These are phyloP conservation scores for Paratrypauchen microcephalus DNA, from an alignment of 2,797 vertebrate genomes.

Conservation along the genomic window DNA sequence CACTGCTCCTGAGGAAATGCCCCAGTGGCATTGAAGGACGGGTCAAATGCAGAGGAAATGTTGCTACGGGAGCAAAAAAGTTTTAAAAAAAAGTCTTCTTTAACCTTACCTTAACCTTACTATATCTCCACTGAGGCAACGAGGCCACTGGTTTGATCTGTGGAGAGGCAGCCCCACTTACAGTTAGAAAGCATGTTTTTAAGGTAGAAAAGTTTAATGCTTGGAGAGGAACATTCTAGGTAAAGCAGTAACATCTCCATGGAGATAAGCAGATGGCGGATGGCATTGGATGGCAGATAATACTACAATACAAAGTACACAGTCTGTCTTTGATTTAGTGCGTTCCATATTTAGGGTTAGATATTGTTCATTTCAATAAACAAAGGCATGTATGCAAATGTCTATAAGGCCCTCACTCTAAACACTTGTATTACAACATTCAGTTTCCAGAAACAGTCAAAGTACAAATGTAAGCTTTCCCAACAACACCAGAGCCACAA, in stretches of 20 bases:
- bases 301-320: not conserved
- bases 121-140: too few relatives aligned
- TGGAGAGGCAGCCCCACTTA: too few relatives aligned
- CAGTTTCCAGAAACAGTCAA: not conserved
- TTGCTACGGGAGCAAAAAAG: too few relatives aligned
- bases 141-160: too few relatives aligned
- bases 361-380: not conserved
- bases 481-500: conserved; percentile 37
- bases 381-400: conserved; percentile 2
- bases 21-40: too few relatives aligned
- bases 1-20: too few relatives aligned
- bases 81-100: too few relatives aligned
- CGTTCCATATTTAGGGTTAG: not conserved
- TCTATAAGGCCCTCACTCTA: conserved; percentile 10
- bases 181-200: not conserved
- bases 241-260: too few relatives aligned
- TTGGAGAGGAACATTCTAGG: not conserved
- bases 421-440: conserved; percentile 22
- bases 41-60: too few relatives aligned
- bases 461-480: conserved; percentile 14
- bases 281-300: not conserved
- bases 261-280: too few relatives aligned
- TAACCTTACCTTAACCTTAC: too few relatives aligned
- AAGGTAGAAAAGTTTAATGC: not conserved
- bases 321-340: not conserved